These are phyloP conservation scores for Hydrotaea diabolus DNA, from an alignment of 2,888 invertebrate genomes.

Conservation along the genomic window DNA sequence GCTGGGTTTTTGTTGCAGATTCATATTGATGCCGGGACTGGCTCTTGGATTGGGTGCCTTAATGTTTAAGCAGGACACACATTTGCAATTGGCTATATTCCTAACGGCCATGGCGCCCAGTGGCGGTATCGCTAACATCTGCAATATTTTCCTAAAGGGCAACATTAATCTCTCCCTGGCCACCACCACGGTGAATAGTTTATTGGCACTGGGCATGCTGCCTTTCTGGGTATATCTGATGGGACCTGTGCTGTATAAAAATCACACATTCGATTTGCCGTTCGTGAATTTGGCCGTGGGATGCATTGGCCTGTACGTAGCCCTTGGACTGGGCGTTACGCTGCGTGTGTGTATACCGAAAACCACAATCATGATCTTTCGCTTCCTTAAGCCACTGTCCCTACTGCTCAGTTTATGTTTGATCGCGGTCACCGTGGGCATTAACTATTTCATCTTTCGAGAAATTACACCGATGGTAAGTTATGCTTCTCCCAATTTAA, in stretches of 20 bases:
- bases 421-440: conserved; percentile 89
- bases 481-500: neutral
- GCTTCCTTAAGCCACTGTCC: conserved; percentile 91
- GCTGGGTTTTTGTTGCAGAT: conserved; percentile 89
- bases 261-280: conserved; percentile 87
- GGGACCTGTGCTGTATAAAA: conserved; percentile 86
- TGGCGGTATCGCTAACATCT: conserved; percentile 96
- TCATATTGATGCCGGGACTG: conserved; percentile 90
- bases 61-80: conserved; percentile 84
- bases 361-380: conserved; percentile 86
- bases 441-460: conserved; percentile 91
- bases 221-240: conserved; percentile 93
- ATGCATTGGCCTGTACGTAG: conserved; percentile 87
- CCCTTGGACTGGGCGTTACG: conserved; percentile 84
- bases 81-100: conserved; percentile 90
- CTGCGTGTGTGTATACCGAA: conserved; percentile 85
- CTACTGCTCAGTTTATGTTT: conserved; percentile 88
- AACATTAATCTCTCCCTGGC: conserved; percentile 95
- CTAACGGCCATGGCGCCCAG: conserved; percentile 92
- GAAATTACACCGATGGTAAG: conserved; percentile 78
- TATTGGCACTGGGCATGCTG: conserved; percentile 92
- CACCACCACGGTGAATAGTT: conserved; percentile 93
- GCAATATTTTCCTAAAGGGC: conserved; percentile 93
- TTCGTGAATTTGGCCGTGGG: conserved; percentile 87
- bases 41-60: conserved; percentile 68